phyloP scores from a whole-genome alignment of 2,888 invertebrate species.

The Glaucopsyche alexis region DNA sequence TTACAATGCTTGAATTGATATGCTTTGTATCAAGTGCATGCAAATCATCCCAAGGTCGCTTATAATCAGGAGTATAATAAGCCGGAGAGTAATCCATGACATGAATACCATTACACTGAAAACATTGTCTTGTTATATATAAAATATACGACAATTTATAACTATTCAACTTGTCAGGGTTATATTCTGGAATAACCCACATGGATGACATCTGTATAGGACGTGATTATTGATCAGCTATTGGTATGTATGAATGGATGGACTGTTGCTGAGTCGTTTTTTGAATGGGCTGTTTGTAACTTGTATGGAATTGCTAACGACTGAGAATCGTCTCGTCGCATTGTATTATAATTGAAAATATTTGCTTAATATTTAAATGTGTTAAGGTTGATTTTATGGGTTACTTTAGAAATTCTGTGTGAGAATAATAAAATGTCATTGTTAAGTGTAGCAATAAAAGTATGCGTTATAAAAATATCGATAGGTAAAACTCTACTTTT shows the following conservation, averaged over 20 bases:
- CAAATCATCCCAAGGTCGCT: constrained; percentile 49
- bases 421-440: background rate
- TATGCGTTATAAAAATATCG: background rate
- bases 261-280: background rate
- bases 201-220: background rate
- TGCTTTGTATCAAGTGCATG: constrained; percentile 28
- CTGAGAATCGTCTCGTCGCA: background rate
- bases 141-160: too few relatives aligned
- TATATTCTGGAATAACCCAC: background rate
- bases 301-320: constrained; percentile 8
- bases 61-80: constrained; percentile 48
- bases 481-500: background rate
- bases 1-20: background rate
- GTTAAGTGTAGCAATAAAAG: background rate
- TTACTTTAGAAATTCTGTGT: background rate
- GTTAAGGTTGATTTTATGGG: background rate
- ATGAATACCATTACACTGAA: constrained; percentile 47
- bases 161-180: background rate
- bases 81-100: constrained; percentile 53
- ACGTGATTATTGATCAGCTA: background rate
- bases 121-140: constrained; percentile 1
- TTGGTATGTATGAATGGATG: background rate
- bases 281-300: background rate
- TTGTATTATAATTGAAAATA: background rate
- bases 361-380: constrained; percentile 4